Evolutionary conservation across 2,888 invertebrate species (phyloP).

Genomic region (Germaria angustata): DNA sequence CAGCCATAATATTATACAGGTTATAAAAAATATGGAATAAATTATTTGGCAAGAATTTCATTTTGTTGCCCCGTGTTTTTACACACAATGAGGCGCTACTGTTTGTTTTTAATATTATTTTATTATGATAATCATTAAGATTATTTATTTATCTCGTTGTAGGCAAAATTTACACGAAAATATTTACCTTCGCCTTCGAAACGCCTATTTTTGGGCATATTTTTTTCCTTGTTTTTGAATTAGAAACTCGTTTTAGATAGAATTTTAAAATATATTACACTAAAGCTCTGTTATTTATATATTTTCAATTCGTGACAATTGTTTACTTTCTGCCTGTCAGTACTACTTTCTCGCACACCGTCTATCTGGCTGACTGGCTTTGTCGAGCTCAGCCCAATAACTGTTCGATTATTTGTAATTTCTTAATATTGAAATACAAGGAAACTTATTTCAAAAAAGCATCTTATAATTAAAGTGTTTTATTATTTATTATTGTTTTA

Average conservation of each 20-base stretch:
- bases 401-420: constrained; percentile 70
- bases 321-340: not conserved
- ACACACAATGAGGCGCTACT: not conserved
- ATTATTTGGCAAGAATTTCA: too few species aligned
- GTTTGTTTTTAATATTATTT: not conserved
- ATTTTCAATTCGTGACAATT: not conserved
- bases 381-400: constrained; percentile 72
- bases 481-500: constrained; percentile 39
- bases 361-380: constrained; percentile 11
- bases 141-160: too few species aligned
- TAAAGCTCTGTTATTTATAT: not conserved
- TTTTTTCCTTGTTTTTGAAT: constrained; percentile 22
- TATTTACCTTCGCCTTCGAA: constrained; percentile 74
- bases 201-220: constrained; percentile 77
- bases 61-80: not conserved
- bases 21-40: too few species aligned
- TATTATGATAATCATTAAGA: too few species aligned
- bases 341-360: not conserved
- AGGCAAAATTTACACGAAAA: constrained; percentile 34
- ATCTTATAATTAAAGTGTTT: constrained; percentile 56
- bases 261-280: not conserved
- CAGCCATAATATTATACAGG: too few species aligned
- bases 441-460: constrained; percentile 20
- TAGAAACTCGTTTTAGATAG: not conserved
- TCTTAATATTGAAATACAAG: constrained; percentile 35